Conservation (phyloP, 2,797 vertebrate species). For the Gallinago stenura region DNA sequence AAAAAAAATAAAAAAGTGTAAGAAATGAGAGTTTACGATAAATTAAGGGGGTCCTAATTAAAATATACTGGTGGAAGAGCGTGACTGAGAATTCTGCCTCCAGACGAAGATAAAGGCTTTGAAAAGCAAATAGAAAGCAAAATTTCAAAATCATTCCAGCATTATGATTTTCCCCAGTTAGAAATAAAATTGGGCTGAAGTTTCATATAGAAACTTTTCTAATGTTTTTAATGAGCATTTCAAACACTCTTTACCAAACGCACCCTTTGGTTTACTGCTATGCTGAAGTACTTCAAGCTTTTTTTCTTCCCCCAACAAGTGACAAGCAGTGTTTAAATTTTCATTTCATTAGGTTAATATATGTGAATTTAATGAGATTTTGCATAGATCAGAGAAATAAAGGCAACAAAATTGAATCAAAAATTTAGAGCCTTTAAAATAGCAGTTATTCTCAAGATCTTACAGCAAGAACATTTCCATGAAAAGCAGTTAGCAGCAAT, state of each 20-base stretch:
- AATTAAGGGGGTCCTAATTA: background rate
- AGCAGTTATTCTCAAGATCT: background rate
- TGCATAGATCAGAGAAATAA: background rate
- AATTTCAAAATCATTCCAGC: background rate
- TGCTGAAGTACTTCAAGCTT: background rate
- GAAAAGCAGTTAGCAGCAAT: background rate
- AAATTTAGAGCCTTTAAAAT: background rate
- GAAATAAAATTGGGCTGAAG: background rate
- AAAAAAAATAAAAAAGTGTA: background rate
- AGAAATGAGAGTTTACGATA: background rate
- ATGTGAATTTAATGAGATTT: background rate
- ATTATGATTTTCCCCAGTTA: background rate
- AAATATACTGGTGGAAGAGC: background rate
- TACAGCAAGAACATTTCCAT: background rate
- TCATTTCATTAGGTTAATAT: conserved; percentile 44
- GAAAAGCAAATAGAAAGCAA: background rate
- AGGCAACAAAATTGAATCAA: background rate
- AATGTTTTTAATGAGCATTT: conserved; percentile 3
- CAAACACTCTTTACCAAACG: background rate
- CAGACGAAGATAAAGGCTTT: background rate
- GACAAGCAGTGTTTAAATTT: conserved; percentile 1
- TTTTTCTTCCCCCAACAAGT: background rate
- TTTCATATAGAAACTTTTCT: background rate
- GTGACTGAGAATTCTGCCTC: background rate
- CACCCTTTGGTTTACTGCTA: background rate